Conservation (phyloP, 2,113 vertebrate genomes). For the Anas platyrhynchos region DNA sequence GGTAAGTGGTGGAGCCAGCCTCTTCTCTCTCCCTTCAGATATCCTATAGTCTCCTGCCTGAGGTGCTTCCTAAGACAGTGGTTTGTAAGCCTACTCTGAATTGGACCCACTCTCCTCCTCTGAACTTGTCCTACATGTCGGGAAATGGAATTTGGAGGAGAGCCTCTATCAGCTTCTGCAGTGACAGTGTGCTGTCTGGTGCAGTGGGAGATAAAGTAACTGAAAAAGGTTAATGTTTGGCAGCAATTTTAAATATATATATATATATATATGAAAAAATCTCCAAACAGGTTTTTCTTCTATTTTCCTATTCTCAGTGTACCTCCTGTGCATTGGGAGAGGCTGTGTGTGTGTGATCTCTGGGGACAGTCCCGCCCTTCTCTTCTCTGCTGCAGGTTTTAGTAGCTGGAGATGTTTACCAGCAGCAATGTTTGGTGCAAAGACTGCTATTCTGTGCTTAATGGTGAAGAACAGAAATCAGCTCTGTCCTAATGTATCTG, state of each 20-base stretch:
- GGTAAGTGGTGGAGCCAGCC: background rate
- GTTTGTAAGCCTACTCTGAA: background rate
- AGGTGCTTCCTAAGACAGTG: background rate
- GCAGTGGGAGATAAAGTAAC: background rate
- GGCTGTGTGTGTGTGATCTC: background rate
- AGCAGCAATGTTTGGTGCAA: background rate
- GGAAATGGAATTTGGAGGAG: background rate
- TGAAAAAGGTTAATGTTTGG: background rate
- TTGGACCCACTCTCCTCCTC: accelerated
- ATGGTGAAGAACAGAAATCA: background rate
- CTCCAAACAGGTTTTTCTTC: background rate
- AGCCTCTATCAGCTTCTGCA: background rate
- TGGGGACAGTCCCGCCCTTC: background rate
- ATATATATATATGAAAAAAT: background rate
- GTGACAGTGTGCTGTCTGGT: background rate
- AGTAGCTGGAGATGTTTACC: background rate
- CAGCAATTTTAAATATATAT: background rate
- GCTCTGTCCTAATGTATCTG: background rate
- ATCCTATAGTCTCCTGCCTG: background rate
- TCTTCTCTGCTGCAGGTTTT: background rate
- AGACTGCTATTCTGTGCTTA: background rate
- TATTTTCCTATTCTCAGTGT: background rate
- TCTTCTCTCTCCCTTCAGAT: background rate
- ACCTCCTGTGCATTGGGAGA: background rate
- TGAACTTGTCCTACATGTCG: background rate